Conservation (phyloP, 64 coral and sea anemone species). For the Astreopora myriophthalma region DNA sequence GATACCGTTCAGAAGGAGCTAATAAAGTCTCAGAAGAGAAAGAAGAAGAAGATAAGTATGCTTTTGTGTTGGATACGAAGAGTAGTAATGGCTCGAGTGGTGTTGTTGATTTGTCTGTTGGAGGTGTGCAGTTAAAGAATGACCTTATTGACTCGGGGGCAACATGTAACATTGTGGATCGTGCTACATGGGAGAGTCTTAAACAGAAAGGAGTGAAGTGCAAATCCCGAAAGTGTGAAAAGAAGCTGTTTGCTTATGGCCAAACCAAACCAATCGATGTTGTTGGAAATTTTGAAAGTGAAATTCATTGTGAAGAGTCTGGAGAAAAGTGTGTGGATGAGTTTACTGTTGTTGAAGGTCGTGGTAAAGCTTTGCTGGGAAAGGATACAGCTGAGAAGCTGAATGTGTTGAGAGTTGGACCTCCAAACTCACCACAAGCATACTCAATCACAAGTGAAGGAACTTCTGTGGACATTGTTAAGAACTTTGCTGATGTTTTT, state of each 20-base stretch:
- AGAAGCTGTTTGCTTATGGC: slow-evolving; percentile 70
- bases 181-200: slow-evolving; percentile 54
- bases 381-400: no score
- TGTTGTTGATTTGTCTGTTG: slow-evolving; percentile 48
- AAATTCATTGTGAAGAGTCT: slow-evolving; percentile 25
- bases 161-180: slow-evolving; percentile 64
- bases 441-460: no score
- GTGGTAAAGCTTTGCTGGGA: slow-evolving; percentile 34
- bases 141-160: slow-evolving; percentile 65
- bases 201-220: slow-evolving; percentile 65
- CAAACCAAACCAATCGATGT: slow-evolving; percentile 63
- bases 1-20: not conserved
- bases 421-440: no score
- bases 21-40: not conserved
- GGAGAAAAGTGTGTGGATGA: slow-evolving; percentile 5
- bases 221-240: slow-evolving; percentile 20
- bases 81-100: not conserved
- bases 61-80: not conserved
- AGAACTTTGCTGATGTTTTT: no score
- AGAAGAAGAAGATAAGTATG: not conserved
- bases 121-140: slow-evolving; percentile 57
- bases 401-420: no score
- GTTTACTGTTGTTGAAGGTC: slow-evolving; percentile 19
- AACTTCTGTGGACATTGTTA: no score
- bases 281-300: slow-evolving; percentile 46